Conservation (phyloP, 2,888 invertebrate species). For the Lissocephala sabroskyi region DNA sequence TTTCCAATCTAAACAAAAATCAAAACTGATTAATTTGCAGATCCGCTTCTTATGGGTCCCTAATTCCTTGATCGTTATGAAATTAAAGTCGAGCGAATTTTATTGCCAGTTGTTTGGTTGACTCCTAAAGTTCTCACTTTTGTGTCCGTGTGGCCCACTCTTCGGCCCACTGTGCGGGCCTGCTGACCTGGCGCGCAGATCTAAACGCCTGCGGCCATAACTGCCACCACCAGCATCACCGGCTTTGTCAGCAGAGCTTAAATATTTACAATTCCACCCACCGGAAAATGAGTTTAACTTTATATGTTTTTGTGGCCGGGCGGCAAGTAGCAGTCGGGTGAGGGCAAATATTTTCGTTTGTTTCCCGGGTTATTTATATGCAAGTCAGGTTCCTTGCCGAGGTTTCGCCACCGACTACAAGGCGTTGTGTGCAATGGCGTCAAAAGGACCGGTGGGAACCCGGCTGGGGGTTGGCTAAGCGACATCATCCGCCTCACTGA, state of each 20-base stretch:
- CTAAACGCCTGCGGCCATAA: no score
- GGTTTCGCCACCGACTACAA: slow-evolving; percentile 46
- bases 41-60: no score
- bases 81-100: no score
- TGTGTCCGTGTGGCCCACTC: no score
- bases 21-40: no score
- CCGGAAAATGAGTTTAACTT: slow-evolving; percentile 62
- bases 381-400: slow-evolving; percentile 69
- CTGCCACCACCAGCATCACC: no score
- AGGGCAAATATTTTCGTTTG: slow-evolving; percentile 30
- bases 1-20: no score
- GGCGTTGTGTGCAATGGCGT: slow-evolving; percentile 52
- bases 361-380: slow-evolving; percentile 56
- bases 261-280: slow-evolving; percentile 62
- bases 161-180: no score
- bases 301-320: slow-evolving; percentile 58
- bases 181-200: no score
- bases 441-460: slow-evolving; percentile 27
- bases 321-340: slow-evolving; percentile 5
- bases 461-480: slow-evolving; percentile 12
- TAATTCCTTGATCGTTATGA: no score
- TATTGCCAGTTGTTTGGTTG: no score
- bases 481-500: slow-evolving; percentile 54
- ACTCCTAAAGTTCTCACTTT: no score
- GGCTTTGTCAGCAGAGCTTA: slow-evolving; percentile 29